Conservation (phyloP, 2,888 invertebrate genomes). For the Phragmatobia fuliginosa region DNA sequence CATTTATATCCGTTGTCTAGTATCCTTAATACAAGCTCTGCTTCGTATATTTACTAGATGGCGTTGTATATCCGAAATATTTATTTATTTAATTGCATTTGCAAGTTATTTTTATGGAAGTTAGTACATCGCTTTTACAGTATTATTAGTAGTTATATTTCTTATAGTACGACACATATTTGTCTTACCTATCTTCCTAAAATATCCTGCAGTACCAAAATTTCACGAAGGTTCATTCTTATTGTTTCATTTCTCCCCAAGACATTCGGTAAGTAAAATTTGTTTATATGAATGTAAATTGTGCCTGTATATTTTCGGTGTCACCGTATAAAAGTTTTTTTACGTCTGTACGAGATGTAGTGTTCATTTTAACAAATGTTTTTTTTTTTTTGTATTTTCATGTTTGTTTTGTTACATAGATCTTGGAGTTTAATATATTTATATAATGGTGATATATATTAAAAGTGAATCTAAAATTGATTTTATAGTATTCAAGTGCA, state of each 20-base stretch:
- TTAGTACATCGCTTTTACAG: background rate
- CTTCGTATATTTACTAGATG: no score
- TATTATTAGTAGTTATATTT: background rate
- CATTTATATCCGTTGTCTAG: no score
- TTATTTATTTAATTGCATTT: no score
- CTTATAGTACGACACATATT: background rate
- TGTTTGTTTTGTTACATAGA: background rate
- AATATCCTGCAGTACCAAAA: background rate
- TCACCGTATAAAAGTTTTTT: background rate
- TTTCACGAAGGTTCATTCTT: constrained; percentile 4
- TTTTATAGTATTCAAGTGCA: no score
- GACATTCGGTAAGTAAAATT: background rate
- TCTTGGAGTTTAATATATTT: no score
- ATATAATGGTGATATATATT: no score
- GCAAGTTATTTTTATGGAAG: background rate
- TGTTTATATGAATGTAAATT: constrained; percentile 5
- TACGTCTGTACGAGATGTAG: background rate
- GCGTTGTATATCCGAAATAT: no score
- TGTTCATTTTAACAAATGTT: background rate
- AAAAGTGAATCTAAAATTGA: no score
- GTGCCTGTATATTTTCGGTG: background rate
- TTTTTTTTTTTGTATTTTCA: background rate
- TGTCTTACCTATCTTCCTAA: background rate
- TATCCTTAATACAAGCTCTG: no score
- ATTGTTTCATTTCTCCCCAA: background rate